phyloP scores from a whole-genome alignment of 2,797 vertebrate genomes.

The Odontamblyopus rebecca region DNA sequence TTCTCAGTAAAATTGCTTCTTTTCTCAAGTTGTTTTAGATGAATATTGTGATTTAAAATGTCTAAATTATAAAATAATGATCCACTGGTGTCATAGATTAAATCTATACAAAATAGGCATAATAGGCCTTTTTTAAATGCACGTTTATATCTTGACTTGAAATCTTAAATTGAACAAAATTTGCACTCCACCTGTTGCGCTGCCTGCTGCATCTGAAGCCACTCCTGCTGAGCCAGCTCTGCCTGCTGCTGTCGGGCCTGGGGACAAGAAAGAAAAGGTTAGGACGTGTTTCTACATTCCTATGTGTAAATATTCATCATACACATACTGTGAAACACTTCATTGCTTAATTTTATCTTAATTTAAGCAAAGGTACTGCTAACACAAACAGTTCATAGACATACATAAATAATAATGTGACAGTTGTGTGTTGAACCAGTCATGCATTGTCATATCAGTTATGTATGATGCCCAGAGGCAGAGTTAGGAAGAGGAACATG shows the following conservation, averaged over 20 bases:
- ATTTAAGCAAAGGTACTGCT: neutral
- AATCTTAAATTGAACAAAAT: neutral
- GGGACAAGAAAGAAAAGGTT: neutral
- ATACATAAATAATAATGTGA: neutral
- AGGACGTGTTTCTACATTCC: neutral
- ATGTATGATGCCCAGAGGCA: neutral
- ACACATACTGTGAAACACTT: no score
- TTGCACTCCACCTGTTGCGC: constrained; percentile 80
- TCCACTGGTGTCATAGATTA: no score
- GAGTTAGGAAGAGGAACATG: neutral
- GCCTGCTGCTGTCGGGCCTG: constrained; percentile 98
- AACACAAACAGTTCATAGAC: neutral
- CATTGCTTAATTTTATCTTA: no score
- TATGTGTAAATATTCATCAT: no score
- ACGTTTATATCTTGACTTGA: neutral
- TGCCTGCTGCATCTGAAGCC: constrained; percentile 99
- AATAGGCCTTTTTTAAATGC: no score
- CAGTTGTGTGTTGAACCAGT: neutral
- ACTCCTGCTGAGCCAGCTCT: constrained; percentile 97
- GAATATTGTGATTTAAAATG: no score
- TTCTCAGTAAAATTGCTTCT: no score
- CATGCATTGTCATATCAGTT: neutral
- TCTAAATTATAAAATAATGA: no score
- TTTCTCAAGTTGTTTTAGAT: no score
- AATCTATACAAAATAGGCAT: no score